Percentiles rank a stretch among this genome's conserved stretches.
These are phyloP conservation scores for Craniophora ligustri DNA, from an alignment of 2,888 invertebrate species.

Conservation along the genomic window DNA sequence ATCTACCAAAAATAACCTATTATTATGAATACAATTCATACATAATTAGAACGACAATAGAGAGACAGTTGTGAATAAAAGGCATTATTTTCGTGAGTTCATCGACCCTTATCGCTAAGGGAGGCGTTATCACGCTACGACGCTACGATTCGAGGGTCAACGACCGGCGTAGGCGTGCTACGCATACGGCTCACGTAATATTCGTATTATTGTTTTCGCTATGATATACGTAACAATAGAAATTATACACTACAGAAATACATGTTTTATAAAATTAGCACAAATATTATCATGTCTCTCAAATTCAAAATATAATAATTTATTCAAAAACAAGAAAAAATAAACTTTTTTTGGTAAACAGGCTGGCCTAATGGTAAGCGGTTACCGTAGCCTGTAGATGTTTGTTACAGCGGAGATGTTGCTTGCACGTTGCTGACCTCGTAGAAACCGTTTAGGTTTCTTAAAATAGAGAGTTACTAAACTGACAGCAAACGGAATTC, in stretches of 20 bases:
- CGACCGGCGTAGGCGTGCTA: constrained; percentile 64
- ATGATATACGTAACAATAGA: background rate
- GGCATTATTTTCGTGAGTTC: constrained; percentile 45
- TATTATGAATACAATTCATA: constrained; percentile 5
- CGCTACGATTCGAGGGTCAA: constrained; percentile 66
- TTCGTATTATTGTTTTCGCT: constrained; percentile 1
- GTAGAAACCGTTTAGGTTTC: too few species aligned
- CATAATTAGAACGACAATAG: constrained; percentile 18
- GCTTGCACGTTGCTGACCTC: too few species aligned
- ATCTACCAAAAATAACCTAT: background rate
- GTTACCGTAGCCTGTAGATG: too few species aligned
- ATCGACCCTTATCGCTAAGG: constrained; percentile 61
- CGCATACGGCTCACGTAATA: constrained; percentile 44
- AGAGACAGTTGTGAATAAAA: constrained; percentile 23
- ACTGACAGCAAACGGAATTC: too few species aligned
- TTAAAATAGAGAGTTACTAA: too few species aligned
- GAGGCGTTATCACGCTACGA: constrained; percentile 57
- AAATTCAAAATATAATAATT: too few species aligned
- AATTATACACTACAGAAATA: background rate
- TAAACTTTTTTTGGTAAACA: too few species aligned
- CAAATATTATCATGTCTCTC: too few species aligned
- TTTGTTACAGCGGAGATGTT: too few species aligned
- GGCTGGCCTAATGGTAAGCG: too few species aligned
- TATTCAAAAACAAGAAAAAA: too few species aligned
- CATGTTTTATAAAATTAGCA: too few species aligned